Base-by-base conservation (phyloP, 2,888 invertebrate species). In the Plebejus argus region DNA sequence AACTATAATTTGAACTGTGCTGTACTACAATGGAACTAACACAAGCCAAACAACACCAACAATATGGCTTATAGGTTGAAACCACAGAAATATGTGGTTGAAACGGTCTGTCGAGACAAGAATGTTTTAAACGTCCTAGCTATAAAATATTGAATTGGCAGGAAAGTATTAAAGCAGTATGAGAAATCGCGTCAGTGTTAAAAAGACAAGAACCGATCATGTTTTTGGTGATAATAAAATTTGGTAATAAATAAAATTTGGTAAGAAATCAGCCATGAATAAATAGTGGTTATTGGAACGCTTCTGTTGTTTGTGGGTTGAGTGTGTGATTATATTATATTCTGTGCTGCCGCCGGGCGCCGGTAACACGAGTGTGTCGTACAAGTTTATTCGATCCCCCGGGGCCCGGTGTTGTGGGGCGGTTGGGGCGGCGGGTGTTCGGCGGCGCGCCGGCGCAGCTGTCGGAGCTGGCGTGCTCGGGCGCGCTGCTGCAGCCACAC, bases 391-490 rank as follows among this genome's bases (percentile, higher is more conserved):
- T 79, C 86, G 88, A 39, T 79, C 77, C 76, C 81, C 85, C 84
- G 81, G 81, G 10, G 76, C 81, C 85, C 84, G 81, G 81, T 12
- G 76, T 20, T 35, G 72, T 49, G 82, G 72, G n/a, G 72, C 77
- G 39, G 28, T 28, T 2, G 28, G 28, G 28, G 28, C 28, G 28
- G 70, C 89, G 93, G 77, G 86, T 92, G 81, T 91, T 89, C 84
- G 92, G 92, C 49, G 92, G 91, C 20, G 77, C 78, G 15, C 78
- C 86, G 76, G 84, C 85, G 3, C 45, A 80, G 74, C 82, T 87
- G 79, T 70, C 74, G 35, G 81, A 79, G 79, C 89, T 84, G 81
- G 87, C 88, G 74, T 92, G 93, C 86, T 89, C 91, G 76, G 89
- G 82, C 28, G 2, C 28, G 2, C 87, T 89, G 80, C 80, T 93